Conservation (phyloP, 53 echinoderm and acorn worm genomes). For the Stichopus horrens region DNA sequence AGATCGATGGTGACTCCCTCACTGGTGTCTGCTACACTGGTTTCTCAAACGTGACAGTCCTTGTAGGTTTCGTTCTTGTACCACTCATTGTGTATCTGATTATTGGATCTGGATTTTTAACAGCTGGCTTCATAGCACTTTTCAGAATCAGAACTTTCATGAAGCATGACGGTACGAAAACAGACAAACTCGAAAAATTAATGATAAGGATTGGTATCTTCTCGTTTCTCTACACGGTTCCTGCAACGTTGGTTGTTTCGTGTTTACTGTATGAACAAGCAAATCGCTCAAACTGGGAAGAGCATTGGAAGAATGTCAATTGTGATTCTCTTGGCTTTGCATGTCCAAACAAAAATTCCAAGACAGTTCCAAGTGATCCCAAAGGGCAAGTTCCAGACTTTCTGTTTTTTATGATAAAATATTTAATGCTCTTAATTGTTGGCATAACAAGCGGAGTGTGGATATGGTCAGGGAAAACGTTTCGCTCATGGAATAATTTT, state of each 20-base stretch:
- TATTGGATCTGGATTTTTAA: slow-evolving; percentile 87
- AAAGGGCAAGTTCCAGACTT: slow-evolving; percentile 73
- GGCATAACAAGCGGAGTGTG: slow-evolving; percentile 99
- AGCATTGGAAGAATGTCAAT: slow-evolving; percentile 60
- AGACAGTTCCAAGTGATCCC: neutral
- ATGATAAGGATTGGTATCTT: slow-evolving; percentile 99
- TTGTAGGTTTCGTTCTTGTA: slow-evolving; percentile 84
- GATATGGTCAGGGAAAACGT: slow-evolving; percentile 98
- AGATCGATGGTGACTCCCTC: slow-evolving; percentile 91
- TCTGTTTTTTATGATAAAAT: slow-evolving; percentile 99
- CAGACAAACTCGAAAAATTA: slow-evolving; percentile 98
- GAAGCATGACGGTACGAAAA: slow-evolving; percentile 98
- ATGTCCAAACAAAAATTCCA: slow-evolving; percentile 47
- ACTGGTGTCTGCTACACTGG: slow-evolving; percentile 95
- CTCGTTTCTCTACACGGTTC: slow-evolving; percentile 93
- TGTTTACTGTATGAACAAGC: slow-evolving; percentile 95
- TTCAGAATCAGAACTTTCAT: slow-evolving; percentile 99
- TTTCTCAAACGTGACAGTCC: slow-evolving; percentile 74
- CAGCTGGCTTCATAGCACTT: slow-evolving; percentile 94
- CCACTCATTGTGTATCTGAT: slow-evolving; percentile 92
- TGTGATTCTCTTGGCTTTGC: slow-evolving; percentile 65
- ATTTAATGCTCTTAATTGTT: slow-evolving; percentile 95
- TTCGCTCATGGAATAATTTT: slow-evolving; percentile 93
- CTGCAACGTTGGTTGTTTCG: slow-evolving; percentile 91
- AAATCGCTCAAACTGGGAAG: slow-evolving; percentile 78